A percentile compares a stretch with the other conserved stretches of the same genome.
These are phyloP conservation scores for Sialis lutaria DNA, from an alignment of 2,888 invertebrate species.

Conservation along the genomic window DNA sequence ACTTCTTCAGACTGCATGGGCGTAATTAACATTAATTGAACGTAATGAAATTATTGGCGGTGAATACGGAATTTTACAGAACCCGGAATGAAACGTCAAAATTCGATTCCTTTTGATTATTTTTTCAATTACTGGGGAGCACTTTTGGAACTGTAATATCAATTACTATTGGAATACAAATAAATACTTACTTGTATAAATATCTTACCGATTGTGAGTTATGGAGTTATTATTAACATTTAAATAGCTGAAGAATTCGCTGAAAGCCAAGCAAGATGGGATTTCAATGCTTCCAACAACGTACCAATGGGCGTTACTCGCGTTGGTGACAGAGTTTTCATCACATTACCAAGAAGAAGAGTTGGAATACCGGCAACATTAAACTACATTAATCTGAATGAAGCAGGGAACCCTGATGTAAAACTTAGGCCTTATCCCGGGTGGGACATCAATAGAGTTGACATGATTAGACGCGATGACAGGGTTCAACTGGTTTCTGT, in stretches of 20 bases:
- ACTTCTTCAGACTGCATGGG: no score
- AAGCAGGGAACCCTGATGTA: constrained; percentile 20
- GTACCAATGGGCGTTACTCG: constrained; percentile 48
- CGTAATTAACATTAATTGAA: no score
- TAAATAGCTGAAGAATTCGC: background rate
- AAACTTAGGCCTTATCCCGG: constrained; percentile 35
- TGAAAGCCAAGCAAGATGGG: background rate
- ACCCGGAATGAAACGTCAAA: no score
- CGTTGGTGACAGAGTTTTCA: constrained; percentile 45
- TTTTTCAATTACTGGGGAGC: no score
- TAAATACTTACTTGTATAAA: no score
- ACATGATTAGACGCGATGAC: constrained; percentile 11
- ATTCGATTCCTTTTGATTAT: no score
- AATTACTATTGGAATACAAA: no score
- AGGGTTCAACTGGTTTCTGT: constrained; percentile 37
- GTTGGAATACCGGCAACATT: constrained; percentile 33
- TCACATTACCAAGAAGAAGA: constrained; percentile 55
- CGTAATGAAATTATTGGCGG: no score
- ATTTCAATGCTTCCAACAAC: constrained; percentile 27
- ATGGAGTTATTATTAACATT: no score
- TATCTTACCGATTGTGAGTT: no score
- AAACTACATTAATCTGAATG: constrained; percentile 24
- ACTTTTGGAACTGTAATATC: no score
- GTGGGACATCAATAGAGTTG: constrained; percentile 41
- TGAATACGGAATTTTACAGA: no score